A percentile compares a stretch with the other conserved stretches of the same genome.
phyloP scores from a whole-genome alignment of 2,888 invertebrate species.

The Chirona hameri region DNA sequence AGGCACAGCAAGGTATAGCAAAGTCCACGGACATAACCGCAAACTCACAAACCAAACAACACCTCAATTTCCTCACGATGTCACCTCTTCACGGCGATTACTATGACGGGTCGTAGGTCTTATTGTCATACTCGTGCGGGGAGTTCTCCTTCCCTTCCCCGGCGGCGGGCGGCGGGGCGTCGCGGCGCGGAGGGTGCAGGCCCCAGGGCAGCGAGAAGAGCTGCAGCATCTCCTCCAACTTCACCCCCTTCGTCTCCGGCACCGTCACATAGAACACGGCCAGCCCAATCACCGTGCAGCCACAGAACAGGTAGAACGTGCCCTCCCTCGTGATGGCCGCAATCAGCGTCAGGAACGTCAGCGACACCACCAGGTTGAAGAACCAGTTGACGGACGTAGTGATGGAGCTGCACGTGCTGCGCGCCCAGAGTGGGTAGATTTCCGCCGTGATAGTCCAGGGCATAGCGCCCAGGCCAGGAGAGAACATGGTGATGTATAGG shows the following conservation, averaged over 20 bases:
- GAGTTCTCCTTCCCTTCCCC: not conserved
- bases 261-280: slow-evolving; percentile 50
- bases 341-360: slow-evolving; percentile 52
- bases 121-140: not conserved
- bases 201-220: slow-evolving; percentile 45
- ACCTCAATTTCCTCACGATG: too few species aligned
- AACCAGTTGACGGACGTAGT: slow-evolving; percentile 53
- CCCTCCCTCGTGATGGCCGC: slow-evolving; percentile 51
- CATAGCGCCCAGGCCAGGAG: slow-evolving; percentile 55
- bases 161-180: not conserved
- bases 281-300: slow-evolving; percentile 49
- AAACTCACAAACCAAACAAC: too few species aligned
- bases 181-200: not conserved
- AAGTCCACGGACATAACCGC: too few species aligned
- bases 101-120: not conserved
- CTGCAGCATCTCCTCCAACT: slow-evolving; percentile 52
- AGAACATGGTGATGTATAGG: slow-evolving; percentile 52
- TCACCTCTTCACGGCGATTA: too few species aligned
- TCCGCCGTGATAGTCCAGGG: slow-evolving; percentile 57
- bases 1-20: too few species aligned
- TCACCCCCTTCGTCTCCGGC: slow-evolving; percentile 54
- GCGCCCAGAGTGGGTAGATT: slow-evolving; percentile 55
- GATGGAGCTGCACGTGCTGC: slow-evolving; percentile 51
- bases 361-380: slow-evolving; percentile 53
- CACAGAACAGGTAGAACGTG: slow-evolving; percentile 54